phyloP scores from a whole-genome alignment of 2,797 vertebrate genomes.

The Pempheris klunzingeri region DNA sequence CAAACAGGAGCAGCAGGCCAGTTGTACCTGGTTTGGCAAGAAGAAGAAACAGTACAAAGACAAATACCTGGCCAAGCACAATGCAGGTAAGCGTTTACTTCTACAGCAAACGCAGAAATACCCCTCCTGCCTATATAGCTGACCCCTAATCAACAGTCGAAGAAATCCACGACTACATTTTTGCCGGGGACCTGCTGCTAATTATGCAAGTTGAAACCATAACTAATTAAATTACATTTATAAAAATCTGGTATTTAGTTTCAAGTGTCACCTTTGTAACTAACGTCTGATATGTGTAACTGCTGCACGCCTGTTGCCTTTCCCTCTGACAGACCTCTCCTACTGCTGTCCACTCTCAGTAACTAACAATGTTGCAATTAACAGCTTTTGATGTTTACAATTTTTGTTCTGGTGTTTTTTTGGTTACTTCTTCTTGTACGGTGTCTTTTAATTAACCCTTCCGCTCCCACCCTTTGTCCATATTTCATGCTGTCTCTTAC shows the following conservation, averaged over 20 bases:
- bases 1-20: slow-evolving; percentile 99
- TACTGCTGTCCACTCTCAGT: slow-evolving; percentile 41
- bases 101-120: too few relatives aligned
- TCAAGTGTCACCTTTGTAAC: too few relatives aligned
- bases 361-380: slow-evolving; percentile 62
- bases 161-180: neutral
- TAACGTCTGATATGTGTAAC: slow-evolving; percentile 14
- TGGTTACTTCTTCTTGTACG: slow-evolving; percentile 47
- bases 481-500: slow-evolving; percentile 99
- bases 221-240: too few relatives aligned
- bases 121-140: neutral
- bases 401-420: slow-evolving; percentile 38
- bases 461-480: slow-evolving; percentile 91
- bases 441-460: slow-evolving; percentile 79
- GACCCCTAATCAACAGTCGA: neutral
- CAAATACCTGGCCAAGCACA: slow-evolving; percentile 99
- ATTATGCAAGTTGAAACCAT: too few relatives aligned
- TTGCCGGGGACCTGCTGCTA: neutral
- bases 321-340: slow-evolving; percentile 56
- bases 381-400: slow-evolving; percentile 45
- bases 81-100: slow-evolving; percentile 94
- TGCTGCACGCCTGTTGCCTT: slow-evolving; percentile 53
- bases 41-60: slow-evolving; percentile 99
- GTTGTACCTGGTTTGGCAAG: slow-evolving; percentile 99
- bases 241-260: neutral